Evolutionary conservation across 2,113 vertebrate species (phyloP), one percentile per base, ranked within the genome.

Genomic region (Physeter macrocephalus): DNA sequence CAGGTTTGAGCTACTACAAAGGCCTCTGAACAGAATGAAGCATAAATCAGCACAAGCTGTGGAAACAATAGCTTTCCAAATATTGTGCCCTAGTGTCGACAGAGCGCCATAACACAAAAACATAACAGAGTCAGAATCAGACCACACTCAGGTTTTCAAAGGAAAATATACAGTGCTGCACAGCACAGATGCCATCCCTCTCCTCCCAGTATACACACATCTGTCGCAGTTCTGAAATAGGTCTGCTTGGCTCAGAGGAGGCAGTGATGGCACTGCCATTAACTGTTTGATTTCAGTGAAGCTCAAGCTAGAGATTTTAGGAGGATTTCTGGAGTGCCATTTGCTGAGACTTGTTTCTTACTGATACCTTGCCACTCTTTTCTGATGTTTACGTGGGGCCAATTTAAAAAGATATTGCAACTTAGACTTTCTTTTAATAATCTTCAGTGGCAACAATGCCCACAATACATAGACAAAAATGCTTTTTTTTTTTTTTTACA

Each of bases 1-100:
- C 78, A 75, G 43, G 43, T 91, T 93, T 11, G 12, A 29, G 41
- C 93, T 46, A 66, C 80, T 92, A 87, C 66, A 94, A 77, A 98
- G 83, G 15, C 46, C 49, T 97, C 86, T 43, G 69, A 71, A 95
- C 9, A 95, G 77, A 96, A 82, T 59, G 20, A 90, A 95, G 8
- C 80, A 92, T 95, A 97, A 98, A 98, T 98, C 64, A 93, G 52
- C n/a, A 1, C 97, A 97, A 98, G 98, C 97, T 98, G 97, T 97
- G 92, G 94, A 97, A 98, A 98, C 92, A 97, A 97, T 95, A 82
- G 78, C 34, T 94, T 96, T 94, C 93, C 95, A 98, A 98, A 98
- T 95, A 94, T 93, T 98, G 91, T 95, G 88, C 93, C 96, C 80
- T 27, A 12, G n/a, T 92, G 93, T 95, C 25, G 59, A 97, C 78